Base-by-base conservation (phyloP, 2,113 vertebrate genomes). In the Plotosus lineatus region DNA sequence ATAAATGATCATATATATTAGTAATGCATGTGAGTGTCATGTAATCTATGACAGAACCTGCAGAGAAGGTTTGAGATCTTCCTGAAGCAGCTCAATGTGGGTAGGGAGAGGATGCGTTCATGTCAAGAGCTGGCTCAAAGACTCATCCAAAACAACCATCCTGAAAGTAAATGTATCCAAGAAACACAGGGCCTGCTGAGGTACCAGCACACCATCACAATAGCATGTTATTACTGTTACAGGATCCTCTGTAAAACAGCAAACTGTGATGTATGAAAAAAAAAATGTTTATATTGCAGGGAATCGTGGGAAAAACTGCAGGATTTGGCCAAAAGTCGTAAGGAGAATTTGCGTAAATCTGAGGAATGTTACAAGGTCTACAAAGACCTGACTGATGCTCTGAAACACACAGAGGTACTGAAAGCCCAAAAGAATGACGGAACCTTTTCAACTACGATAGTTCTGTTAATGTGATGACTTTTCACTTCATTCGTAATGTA, bases 281-380 rank as follows among this genome's bases (percentile, higher is more conserved):
- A 21, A 26, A 23, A n/a, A 48, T 1, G 6, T 55, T 33, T 78
- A 46, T 78, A 82, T 69, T 68, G 21, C 19, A 98, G 97, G 83
- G 89, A 91, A 55, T 90, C 90, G 81, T 97, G 96, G 96, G 91
- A 92, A 4, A 92, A 94, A n/a, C 80, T 98, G 78, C 88, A 92
- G 83, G 85, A 84, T 74, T 82, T 91, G 60, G 91, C 92, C 60
- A 90, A 87, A 48, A 86, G 90, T 77, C 91, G 85, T 73, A 90
- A 94, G 65, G 85, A 85, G 61, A 84, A 21, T 56, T 92, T 98
- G 71, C 85, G 75, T 85, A 90, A 87, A 55, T 92, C 94, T 0
- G 92, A 95, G 74, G 75, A 23, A 0, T 89, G 93, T 86, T 92
- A 96, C 88, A 91, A 86, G 76, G 91, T 91, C 76, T 91, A 92